Evolutionary conservation across 2,797 vertebrate species (phyloP), one percentile per base, ranked within the genome.

Genomic region (Premnoplex brunnescens): DNA sequence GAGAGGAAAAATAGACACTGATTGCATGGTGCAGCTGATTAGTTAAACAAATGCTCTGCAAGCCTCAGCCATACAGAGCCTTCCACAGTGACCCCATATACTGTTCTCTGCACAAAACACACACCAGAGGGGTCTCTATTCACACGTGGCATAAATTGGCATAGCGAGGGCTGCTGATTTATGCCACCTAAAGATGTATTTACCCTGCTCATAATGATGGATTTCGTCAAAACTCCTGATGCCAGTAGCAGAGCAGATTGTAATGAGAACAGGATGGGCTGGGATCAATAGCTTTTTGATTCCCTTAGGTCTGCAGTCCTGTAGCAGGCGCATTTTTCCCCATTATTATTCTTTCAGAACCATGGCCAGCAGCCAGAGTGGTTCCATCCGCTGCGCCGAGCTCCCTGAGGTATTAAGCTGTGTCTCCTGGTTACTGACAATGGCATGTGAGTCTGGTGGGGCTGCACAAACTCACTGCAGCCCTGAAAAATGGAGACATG

Each of bases 1-100:
- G 89, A 75, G 86, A 84, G 71, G 95, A 84, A 93, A 96, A 78
- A 97, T 94, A 92, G 90, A 19, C 75, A 66, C 84, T 92, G 97
- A 97, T 97, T 97, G 88, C 73, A 60, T 20, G 75, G 49, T 51
- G 77, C 34, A 52, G 90, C 88, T 91, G 94, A 92, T 93, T 83
- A 91, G 74, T 86, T 63, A 82, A 76, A 92, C 71, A 95, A 92
- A 51, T 84, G 39, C 77, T 88, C 24, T 78, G 75, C 78, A 79
- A 88, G 83, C 18, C 41, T 39, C 78, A 91, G 54, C 81, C 71
- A 9, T 41, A 4, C 18, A 83, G 41, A 78, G 73, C 68, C 85
- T 76, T 87, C 85, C 59, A 21, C 46, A 28, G 55, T 91, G 89
- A 54, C 91, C 91, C 64, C 7, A 6, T 9, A 18, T 10, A 5